A percentile compares a stretch with the other conserved stretches of the same genome.
phyloP scores from a whole-genome alignment of 2,113 vertebrate genomes.

The Recurvirostra avosetta region DNA sequence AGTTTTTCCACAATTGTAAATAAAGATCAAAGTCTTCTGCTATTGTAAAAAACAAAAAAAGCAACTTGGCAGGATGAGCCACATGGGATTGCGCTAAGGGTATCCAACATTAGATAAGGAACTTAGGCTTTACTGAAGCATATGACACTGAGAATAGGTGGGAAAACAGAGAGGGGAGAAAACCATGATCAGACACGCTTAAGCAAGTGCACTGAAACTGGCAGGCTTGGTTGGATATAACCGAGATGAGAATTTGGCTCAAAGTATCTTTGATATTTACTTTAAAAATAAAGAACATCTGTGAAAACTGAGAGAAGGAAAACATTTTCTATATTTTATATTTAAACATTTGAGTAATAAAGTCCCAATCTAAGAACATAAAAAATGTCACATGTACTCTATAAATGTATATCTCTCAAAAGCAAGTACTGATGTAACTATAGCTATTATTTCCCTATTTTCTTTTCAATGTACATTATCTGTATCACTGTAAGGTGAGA shows the following conservation, averaged over 20 bases:
- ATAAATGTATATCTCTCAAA: neutral
- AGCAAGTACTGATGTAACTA: neutral
- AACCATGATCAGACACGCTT: neutral
- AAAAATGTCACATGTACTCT: conserved; percentile 24
- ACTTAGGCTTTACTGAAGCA: neutral
- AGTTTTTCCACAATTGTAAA: neutral
- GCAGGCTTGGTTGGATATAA: neutral
- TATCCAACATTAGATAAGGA: neutral
- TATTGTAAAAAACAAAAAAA: neutral
- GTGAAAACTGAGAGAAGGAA: conserved; percentile 30
- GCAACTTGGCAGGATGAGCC: neutral
- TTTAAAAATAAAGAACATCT: conserved; percentile 55
- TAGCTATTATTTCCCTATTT: conserved; percentile 1
- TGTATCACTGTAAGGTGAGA: neutral
- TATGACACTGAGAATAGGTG: neutral
- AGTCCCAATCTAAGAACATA: conserved; percentile 21
- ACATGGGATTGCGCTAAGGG: neutral
- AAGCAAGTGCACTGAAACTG: neutral
- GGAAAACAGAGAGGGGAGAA: neutral
- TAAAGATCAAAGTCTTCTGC: neutral
- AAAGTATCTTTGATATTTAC: conserved; percentile 43
- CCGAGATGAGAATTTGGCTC: conserved; percentile 14
- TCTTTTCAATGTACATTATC: neutral
- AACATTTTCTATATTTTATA: conserved; percentile 49
- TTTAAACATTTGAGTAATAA: conserved; percentile 64